These are phyloP conservation scores for Elephantulus edwardii DNA, from an alignment of 2,113 vertebrate species.

Conservation along the genomic window DNA sequence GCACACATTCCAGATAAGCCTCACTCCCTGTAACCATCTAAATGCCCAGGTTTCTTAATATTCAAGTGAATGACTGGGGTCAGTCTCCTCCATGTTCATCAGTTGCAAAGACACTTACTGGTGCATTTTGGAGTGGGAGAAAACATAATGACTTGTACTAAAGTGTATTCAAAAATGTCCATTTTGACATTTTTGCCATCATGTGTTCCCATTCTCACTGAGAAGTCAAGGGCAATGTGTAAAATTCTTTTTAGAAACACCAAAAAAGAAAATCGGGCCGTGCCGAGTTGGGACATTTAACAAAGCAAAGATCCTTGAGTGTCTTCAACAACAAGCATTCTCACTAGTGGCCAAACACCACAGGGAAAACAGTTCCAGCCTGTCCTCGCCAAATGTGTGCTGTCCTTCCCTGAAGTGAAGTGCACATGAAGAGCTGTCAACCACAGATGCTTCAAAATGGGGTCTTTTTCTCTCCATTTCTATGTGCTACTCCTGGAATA, in stretches of 20 bases:
- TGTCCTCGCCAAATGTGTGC: not conserved
- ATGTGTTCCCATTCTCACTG: not conserved
- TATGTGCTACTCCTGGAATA: not conserved
- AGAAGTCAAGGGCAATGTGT: not conserved
- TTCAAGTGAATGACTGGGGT: not conserved
- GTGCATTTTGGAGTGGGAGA: not conserved
- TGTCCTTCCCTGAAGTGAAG: not conserved
- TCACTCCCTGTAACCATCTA: not conserved
- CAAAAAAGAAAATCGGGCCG: not conserved
- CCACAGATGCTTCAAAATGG: not conserved
- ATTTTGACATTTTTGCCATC: not conserved
- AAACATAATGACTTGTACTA: not conserved
- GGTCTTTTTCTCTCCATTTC: not conserved
- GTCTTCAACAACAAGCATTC: not conserved
- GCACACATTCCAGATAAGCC: not conserved
- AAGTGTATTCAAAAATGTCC: not conserved
- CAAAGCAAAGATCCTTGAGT: not conserved
- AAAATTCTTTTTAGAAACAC: constrained; percentile 1
- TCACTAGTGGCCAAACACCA: not conserved
- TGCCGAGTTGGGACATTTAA: not conserved
- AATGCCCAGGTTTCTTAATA: not conserved
- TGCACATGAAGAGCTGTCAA: not conserved
- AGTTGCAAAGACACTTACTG: not conserved
- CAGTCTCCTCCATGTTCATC: not conserved
- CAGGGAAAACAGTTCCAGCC: not conserved